These are phyloP conservation scores for Pedicia rivosa DNA, from an alignment of 2,888 invertebrate species.

Conservation along the genomic window DNA sequence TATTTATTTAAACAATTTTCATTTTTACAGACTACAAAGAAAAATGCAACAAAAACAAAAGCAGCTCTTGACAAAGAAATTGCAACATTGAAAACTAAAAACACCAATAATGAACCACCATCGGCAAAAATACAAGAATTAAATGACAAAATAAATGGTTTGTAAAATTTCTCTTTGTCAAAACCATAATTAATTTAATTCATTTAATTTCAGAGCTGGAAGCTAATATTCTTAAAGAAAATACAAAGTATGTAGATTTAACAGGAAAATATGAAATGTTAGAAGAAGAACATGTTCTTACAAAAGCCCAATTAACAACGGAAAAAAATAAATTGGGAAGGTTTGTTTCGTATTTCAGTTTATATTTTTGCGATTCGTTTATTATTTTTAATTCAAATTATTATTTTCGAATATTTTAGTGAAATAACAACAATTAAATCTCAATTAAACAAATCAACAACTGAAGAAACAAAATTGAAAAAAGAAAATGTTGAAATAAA, in stretches of 20 bases:
- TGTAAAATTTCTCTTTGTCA: no score
- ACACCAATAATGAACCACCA: slow-evolving; percentile 18
- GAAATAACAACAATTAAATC: slow-evolving; percentile 22
- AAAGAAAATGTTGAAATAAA: slow-evolving; percentile 24
- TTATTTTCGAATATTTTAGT: slow-evolving; percentile 1
- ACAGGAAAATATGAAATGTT: slow-evolving; percentile 69
- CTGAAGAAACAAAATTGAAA: slow-evolving; percentile 14
- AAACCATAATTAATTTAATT: slow-evolving; percentile 43
- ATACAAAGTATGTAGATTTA: slow-evolving; percentile 61
- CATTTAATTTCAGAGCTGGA: slow-evolving; percentile 43
- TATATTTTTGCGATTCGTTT: slow-evolving; percentile 29
- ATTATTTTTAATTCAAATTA: background rate
- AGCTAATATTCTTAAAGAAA: slow-evolving; percentile 45
- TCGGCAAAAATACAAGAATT: slow-evolving; percentile 18
- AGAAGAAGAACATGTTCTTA: slow-evolving; percentile 70
- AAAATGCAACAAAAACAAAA: slow-evolving; percentile 49
- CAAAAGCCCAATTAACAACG: slow-evolving; percentile 63
- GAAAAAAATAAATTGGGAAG: slow-evolving; percentile 64
- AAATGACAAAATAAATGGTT: slow-evolving; percentile 40
- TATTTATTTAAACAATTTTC: no score
- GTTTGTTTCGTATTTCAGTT: no score
- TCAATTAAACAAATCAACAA: slow-evolving; percentile 22
- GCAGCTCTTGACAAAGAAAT: slow-evolving; percentile 58
- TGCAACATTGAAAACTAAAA: slow-evolving; percentile 55
- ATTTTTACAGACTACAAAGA: slow-evolving; percentile 43